phyloP scores from a whole-genome alignment of 2,797 vertebrate species.

The Pyrocephalus nanus region DNA sequence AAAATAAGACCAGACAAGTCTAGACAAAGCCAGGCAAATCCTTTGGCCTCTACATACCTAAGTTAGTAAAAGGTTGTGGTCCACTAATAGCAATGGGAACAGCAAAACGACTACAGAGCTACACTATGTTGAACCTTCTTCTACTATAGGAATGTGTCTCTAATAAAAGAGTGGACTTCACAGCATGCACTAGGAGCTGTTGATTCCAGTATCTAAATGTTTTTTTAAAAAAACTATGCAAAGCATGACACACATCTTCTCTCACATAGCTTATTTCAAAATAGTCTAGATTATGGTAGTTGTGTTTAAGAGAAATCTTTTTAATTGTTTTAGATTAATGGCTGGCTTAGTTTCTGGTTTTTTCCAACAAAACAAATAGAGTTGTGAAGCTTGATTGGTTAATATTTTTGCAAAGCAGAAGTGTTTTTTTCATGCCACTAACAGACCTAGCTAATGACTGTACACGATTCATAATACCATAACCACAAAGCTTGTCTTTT shows the following conservation, averaged over 20 bases:
- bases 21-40: neutral
- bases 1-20: neutral
- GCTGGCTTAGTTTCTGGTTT: constrained; percentile 44
- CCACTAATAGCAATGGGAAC: neutral
- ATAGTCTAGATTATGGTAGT: neutral
- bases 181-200: neutral
- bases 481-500: neutral
- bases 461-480: neutral
- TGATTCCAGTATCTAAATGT: neutral
- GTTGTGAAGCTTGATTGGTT: neutral
- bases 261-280: constrained; percentile 39
- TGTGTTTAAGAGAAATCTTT: constrained; percentile 59
- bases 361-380: neutral
- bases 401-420: neutral
- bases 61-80: neutral
- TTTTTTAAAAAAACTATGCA: neutral
- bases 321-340: constrained; percentile 46
- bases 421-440: neutral
- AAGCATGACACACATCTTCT: neutral
- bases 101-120: neutral
- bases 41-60: neutral
- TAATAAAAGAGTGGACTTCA: neutral
- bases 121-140: neutral
- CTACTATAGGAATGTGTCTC: neutral
- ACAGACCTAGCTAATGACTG: neutral